phyloP scores from a whole-genome alignment of 2,888 invertebrate genomes.

The Colletes collaris region DNA sequence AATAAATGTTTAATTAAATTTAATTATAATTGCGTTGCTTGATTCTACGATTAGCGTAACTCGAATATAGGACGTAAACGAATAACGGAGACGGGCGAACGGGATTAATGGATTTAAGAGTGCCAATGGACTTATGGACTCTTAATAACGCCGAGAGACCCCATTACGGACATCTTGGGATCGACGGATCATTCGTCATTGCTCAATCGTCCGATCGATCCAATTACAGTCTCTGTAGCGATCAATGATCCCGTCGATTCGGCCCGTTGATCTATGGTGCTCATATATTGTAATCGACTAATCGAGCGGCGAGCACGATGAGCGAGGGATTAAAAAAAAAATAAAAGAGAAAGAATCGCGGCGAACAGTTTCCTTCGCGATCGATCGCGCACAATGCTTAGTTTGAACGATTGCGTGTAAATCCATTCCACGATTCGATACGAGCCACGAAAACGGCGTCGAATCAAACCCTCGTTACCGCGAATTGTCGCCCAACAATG shows the following conservation, averaged over 20 bases:
- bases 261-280: constrained; percentile 59
- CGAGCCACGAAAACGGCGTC: not conserved
- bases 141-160: constrained; percentile 66
- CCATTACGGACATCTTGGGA: constrained; percentile 68
- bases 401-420: constrained; percentile 40
- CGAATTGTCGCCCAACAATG: constrained; percentile 38
- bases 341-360: constrained; percentile 2
- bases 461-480: constrained; percentile 41
- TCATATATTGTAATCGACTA: constrained; percentile 65
- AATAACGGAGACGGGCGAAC: constrained; percentile 60
- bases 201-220: constrained; percentile 69
- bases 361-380: constrained; percentile 19
- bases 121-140: constrained; percentile 60
- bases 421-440: constrained; percentile 26
- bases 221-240: constrained; percentile 70
- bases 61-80: constrained; percentile 11
- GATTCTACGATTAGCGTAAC: not conserved
- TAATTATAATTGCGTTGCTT: too few relatives aligned
- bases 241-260: constrained; percentile 61
- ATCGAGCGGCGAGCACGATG: constrained; percentile 62
- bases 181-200: constrained; percentile 72
- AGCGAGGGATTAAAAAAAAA: constrained; percentile 5
- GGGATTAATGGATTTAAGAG: constrained; percentile 63
- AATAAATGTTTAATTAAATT: too few relatives aligned
- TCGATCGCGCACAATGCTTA: constrained; percentile 41